These are phyloP conservation scores for Seira sanloemensis DNA, from an alignment of 2,888 invertebrate genomes.

Conservation along the genomic window DNA sequence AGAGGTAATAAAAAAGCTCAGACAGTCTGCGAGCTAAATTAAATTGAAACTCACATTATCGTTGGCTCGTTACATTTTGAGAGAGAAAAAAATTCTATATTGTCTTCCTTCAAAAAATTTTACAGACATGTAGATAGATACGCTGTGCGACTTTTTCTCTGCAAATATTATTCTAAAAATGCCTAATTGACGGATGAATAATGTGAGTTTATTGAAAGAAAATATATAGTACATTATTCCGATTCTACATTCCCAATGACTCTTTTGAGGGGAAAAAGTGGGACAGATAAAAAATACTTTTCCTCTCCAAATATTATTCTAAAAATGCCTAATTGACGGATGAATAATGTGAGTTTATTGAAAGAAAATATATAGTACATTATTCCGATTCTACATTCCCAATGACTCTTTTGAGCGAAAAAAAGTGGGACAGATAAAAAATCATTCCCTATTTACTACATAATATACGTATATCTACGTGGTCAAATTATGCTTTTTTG, in stretches of 20 bases:
- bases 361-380: background rate
- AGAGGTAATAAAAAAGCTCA: slow-evolving; percentile 6
- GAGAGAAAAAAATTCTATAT: background rate
- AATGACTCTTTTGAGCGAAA: too few species aligned
- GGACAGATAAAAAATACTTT: too few species aligned
- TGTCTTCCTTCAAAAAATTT: background rate
- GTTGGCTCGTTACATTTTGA: background rate
- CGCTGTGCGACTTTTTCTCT: too few species aligned
- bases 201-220: background rate
- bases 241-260: too few species aligned
- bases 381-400: slow-evolving; percentile 18
- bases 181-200: background rate
- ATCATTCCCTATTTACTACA: too few species aligned
- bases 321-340: background rate
- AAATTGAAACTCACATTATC: slow-evolving; percentile 30
- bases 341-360: slow-evolving; percentile 4
- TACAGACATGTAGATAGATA: background rate
- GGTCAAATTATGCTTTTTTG: too few species aligned
- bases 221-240: slow-evolving; percentile 3
- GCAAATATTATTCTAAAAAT: too few species aligned
- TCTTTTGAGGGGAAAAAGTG: too few species aligned
- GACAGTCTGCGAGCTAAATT: slow-evolving; percentile 30
- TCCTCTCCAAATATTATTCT: too few species aligned
- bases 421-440: too few species aligned
- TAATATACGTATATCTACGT: too few species aligned